Conservation (phyloP, 2,797 vertebrate genomes). For the Cyprinodon diabolis region DNA sequence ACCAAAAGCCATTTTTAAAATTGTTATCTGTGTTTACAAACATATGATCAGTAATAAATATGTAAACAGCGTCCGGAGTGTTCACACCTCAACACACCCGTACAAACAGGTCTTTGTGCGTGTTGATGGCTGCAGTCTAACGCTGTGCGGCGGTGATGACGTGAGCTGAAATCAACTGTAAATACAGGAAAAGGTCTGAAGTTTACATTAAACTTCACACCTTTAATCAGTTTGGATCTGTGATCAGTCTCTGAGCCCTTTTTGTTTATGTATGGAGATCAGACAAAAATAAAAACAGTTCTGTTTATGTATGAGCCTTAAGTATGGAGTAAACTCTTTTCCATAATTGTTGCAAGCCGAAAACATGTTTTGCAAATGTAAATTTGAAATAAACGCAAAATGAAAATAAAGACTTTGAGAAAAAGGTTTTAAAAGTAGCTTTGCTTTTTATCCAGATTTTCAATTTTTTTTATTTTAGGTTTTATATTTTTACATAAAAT, state of each 20-base stretch:
- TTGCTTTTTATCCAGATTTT: too few relatives aligned
- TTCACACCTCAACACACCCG: background rate
- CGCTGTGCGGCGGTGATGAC: background rate
- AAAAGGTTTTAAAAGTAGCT: background rate
- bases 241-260: too few relatives aligned
- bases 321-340: too few relatives aligned
- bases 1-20: background rate
- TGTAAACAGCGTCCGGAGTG: background rate
- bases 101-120: background rate
- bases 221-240: background rate
- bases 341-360: too few relatives aligned
- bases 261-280: too few relatives aligned
- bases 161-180: background rate
- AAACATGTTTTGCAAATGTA: too few relatives aligned
- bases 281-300: too few relatives aligned
- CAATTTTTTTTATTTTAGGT: too few relatives aligned
- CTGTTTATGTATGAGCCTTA: too few relatives aligned
- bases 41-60: background rate
- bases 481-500: too few relatives aligned
- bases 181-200: background rate
- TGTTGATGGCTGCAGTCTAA: accelerated
- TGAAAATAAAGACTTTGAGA: background rate
- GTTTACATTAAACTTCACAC: too few relatives aligned
- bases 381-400: too few relatives aligned
- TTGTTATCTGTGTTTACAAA: background rate